These are phyloP conservation scores for Pseudopipra pipra DNA, from an alignment of 2,113 vertebrate genomes.

Conservation along the genomic window DNA sequence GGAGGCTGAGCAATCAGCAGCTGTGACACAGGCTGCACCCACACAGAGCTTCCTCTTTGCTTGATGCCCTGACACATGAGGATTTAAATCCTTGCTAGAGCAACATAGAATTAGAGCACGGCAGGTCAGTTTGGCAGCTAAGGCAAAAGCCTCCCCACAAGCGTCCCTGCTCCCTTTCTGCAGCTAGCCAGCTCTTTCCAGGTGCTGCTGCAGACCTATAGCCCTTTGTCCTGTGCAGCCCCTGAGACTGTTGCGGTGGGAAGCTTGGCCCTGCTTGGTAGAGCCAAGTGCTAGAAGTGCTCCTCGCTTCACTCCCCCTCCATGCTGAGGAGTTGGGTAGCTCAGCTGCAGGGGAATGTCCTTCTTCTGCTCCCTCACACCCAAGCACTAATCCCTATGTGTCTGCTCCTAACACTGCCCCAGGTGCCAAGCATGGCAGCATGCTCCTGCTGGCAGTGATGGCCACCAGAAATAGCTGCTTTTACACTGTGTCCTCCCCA, in stretches of 20 bases:
- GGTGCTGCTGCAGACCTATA: background rate
- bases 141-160: background rate
- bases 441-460: background rate
- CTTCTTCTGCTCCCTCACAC: background rate
- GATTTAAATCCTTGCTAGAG: background rate
- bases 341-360: background rate
- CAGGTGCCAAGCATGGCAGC: background rate
- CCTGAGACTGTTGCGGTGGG: background rate
- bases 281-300: background rate
- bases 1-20: background rate
- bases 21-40: background rate
- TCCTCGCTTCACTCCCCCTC: background rate
- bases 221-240: background rate
- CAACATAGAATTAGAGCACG: background rate
- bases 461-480: background rate
- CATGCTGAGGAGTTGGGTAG: background rate
- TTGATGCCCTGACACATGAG: rapidly evolving
- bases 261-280: background rate
- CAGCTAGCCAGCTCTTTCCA: background rate
- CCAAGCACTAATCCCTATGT: background rate
- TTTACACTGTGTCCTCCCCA: background rate
- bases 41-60: background rate
- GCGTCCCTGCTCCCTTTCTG: background rate
- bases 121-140: background rate
- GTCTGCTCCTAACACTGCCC: background rate